phyloP scores from a whole-genome alignment of 1,140 invertebrate genomes.

The Contarinia nasturtii region DNA sequence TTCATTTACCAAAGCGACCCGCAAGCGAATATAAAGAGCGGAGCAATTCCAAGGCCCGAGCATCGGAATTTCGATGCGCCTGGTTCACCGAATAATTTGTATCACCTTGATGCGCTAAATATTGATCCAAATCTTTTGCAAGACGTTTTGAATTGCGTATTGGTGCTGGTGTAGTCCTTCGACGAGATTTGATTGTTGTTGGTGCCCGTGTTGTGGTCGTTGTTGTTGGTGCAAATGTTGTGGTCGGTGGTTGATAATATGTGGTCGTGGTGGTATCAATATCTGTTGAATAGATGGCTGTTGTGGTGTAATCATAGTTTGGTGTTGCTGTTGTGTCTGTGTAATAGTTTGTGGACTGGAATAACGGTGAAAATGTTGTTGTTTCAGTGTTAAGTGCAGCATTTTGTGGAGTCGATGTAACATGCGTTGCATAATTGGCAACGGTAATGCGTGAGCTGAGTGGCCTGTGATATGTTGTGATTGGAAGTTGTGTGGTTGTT shows the following conservation, averaged over 20 bases:
- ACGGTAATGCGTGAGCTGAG: constrained; percentile 4
- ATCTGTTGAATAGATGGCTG: neutral
- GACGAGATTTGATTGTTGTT: constrained; percentile 1
- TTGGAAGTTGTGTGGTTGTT: constrained; percentile 8
- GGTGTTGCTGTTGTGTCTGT: neutral
- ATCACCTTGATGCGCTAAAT: constrained; percentile 1
- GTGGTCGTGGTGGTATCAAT: constrained; percentile 3
- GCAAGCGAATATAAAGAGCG: constrained; percentile 65
- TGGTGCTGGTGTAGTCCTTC: neutral
- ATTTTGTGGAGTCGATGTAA: neutral
- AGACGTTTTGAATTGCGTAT: neutral
- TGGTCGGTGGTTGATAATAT: neutral
- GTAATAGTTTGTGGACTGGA: neutral
- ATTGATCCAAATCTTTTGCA: constrained; percentile 2
- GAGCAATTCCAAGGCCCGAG: constrained; percentile 55
- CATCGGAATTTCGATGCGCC: constrained; percentile 31
- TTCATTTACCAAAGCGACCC: constrained; percentile 37
- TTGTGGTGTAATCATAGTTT: neutral
- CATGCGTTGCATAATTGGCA: neutral
- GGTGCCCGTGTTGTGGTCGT: constrained; percentile 7
- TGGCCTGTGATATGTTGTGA: constrained; percentile 11
- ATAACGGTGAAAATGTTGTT: neutral
- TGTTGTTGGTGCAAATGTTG: constrained; percentile 11
- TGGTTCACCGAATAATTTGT: neutral
- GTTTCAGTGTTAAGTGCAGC: neutral